Percentiles rank a stretch among this genome's conserved stretches.
These are phyloP conservation scores for Psephotus haematonotus DNA, from an alignment of 2,113 vertebrate genomes.

Conservation along the genomic window DNA sequence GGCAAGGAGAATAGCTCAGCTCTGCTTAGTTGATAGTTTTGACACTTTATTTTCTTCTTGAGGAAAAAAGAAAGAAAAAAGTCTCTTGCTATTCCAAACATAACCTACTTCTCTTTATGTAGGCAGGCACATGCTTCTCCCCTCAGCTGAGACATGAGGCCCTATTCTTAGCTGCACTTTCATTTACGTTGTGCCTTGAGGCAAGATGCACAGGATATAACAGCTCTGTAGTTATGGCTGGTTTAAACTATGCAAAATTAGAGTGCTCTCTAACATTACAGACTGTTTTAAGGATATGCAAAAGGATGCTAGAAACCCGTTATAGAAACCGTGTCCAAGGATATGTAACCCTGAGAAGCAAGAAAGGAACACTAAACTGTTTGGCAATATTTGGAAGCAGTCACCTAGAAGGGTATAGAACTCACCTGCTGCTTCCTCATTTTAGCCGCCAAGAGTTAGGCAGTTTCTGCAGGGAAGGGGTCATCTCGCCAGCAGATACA, in stretches of 20 bases:
- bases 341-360: background rate
- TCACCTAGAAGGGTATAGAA: background rate
- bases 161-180: conserved; percentile 57
- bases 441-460: background rate
- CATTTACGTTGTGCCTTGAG: conserved; percentile 47
- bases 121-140: conserved; percentile 53
- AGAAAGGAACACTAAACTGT: background rate
- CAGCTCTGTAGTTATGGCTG: conserved; percentile 7
- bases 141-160: conserved; percentile 42
- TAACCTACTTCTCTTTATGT: conserved; percentile 67
- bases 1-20: conserved; percentile 47
- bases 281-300: background rate
- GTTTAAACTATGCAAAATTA: conserved; percentile 29
- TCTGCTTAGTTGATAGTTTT: conserved; percentile 45
- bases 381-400: background rate
- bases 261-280: background rate
- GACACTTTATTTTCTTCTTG: conserved; percentile 56
- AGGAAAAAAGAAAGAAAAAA: background rate
- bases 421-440: background rate
- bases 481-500: background rate
- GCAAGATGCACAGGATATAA: conserved; percentile 40
- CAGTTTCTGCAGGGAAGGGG: background rate
- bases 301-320: background rate
- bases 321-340: background rate
- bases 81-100: conserved; percentile 46